These are phyloP conservation scores for Dryobates pubescens DNA, from an alignment of 2,797 vertebrate species.

Conservation along the genomic window DNA sequence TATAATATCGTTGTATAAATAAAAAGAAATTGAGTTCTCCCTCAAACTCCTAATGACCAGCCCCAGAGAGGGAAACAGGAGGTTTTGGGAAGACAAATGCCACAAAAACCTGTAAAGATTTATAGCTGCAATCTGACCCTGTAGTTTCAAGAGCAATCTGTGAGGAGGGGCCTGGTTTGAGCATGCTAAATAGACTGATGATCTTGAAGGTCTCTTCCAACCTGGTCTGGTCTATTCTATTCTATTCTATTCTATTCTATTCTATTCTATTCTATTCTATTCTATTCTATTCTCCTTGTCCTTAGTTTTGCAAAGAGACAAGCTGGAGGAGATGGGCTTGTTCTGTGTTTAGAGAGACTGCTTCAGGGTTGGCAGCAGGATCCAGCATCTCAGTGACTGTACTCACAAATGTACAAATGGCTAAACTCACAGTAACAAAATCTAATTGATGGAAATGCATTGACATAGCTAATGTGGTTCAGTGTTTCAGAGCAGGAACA, in stretches of 20 bases:
- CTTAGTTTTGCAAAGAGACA: not conserved
- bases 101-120: not conserved
- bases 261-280: no score
- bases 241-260: no score
- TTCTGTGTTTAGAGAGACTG: accelerated
- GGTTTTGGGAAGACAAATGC: not conserved
- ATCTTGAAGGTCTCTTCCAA: no score
- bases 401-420: not conserved
- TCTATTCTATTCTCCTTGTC: no score
- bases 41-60: not conserved
- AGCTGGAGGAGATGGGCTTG: not conserved
- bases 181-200: not conserved
- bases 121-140: not conserved
- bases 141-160: not conserved
- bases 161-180: not conserved
- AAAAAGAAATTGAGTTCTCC: conserved; percentile 6
- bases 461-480: not conserved
- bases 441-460: not conserved
- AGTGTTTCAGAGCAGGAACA: not conserved
- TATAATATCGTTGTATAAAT: not conserved
- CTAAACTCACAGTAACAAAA: not conserved
- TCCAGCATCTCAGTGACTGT: not conserved
- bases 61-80: not conserved
- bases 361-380: not conserved
- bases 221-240: no score